Evolutionary conservation across 2,113 vertebrate genomes (phyloP).

Genomic region (Trematocara macrostoma): DNA sequence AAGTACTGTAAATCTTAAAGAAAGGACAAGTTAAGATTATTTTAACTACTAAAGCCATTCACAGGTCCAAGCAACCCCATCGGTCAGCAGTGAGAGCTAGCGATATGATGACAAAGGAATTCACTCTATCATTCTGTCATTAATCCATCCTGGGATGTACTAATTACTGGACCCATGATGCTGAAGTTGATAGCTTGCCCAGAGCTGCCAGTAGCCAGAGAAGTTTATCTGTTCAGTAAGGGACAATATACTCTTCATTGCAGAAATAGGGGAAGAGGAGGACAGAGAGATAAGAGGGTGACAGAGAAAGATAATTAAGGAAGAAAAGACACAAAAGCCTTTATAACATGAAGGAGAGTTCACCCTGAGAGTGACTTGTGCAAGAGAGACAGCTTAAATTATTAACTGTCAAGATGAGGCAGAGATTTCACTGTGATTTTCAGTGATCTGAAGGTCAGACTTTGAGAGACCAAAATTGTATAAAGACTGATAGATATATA

Average conservation of each 20-base stretch:
- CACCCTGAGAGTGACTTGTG: neutral
- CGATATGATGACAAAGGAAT: neutral
- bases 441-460: neutral
- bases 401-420: neutral
- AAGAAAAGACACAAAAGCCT: neutral
- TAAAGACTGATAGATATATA: neutral
- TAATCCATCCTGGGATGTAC: neutral
- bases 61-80: neutral
- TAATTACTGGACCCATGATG: constrained; percentile 39
- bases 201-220: neutral
- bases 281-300: neutral
- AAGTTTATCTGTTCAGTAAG: neutral
- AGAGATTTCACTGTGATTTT: neutral
- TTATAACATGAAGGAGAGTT: neutral
- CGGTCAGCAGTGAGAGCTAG: neutral
- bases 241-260: neutral
- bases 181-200: constrained; percentile 5
- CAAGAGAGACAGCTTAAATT: neutral
- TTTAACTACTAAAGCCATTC: neutral
- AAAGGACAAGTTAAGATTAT: neutral
- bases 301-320: neutral
- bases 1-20: neutral
- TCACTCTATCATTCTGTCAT: constrained; percentile 5
- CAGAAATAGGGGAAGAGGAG: neutral
- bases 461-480: neutral